Conservation (phyloP, 2,113 vertebrate species). For the Ageneiosus marmoratus region DNA sequence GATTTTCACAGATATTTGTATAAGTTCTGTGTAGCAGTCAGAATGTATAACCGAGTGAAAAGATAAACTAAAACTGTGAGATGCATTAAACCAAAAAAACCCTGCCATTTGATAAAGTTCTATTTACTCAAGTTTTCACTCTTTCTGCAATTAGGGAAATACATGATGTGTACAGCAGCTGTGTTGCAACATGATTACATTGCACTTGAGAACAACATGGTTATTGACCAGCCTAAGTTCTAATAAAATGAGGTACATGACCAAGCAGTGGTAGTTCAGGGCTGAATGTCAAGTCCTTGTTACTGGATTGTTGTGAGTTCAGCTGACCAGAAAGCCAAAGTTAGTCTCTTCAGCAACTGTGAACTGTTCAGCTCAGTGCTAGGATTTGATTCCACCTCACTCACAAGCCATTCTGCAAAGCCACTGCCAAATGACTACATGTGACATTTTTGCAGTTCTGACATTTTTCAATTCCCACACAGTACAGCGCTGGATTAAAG, state of each 20-base stretch:
- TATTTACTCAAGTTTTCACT: background rate
- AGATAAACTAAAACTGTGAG: constrained; percentile 1
- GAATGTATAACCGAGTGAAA: background rate
- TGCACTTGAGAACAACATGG: background rate
- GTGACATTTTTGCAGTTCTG: background rate
- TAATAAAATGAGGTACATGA: background rate
- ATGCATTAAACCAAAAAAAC: background rate
- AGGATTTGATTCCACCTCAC: background rate
- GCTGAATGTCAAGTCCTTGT: background rate
- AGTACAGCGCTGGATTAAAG: constrained; percentile 12
- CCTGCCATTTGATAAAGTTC: background rate
- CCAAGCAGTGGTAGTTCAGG: background rate
- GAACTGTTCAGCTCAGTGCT: background rate
- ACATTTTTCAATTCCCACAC: constrained; percentile 2
- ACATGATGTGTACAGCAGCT: background rate
- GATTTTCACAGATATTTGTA: background rate
- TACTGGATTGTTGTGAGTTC: background rate
- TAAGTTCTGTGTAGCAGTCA: too few relatives aligned
- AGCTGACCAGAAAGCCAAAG: background rate
- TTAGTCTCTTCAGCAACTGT: background rate
- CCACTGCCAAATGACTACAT: background rate
- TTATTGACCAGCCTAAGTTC: background rate
- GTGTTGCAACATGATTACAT: background rate
- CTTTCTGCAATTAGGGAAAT: background rate
- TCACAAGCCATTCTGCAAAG: background rate